Base-by-base conservation (phyloP, 2,888 invertebrate genomes). In the Pocota personata region DNA sequence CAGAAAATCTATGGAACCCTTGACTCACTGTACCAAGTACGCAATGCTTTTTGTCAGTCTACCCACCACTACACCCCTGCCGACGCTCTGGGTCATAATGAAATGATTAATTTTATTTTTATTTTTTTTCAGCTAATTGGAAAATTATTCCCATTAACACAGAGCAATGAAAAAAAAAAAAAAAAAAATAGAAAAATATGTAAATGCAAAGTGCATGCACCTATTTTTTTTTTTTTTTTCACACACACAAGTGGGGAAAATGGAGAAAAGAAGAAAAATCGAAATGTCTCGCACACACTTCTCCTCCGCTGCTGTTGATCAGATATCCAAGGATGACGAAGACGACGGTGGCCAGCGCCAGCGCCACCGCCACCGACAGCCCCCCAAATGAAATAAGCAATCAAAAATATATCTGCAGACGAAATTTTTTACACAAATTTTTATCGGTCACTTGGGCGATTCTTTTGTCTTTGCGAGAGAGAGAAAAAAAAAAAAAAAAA, bases 231-330 rank as follows among this genome's bases (percentile, higher is more conserved):
- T n/a, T n/a, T n/a, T n/a, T 43, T 58, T 67, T 73, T 60, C n/a
- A 16, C 60, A 32, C 21, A 72, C 57, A 78, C 16, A 30, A 64
- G 43, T 57, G 62, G 27, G 57, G 37, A 66, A 79, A 75, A 80
- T 75, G 58, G 62, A 75, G 73, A 62, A 84, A 40, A 57, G 66
- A 73, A 83, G 72, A 79, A 84, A 84, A 83, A 83, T 78, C 83
- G 83, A 79, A 82, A 73, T 75, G 79, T 64, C 79, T 79, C 73
- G 67, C 67, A 79, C 52, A 71, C 72, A 73, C 57, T 62, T 37
- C 69, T 40, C 66, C 64, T 3, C 67, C 58, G 57, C 57, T 60
- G 37, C 77, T 58, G 14, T 4, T 43, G 52, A n/a, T n/a, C n/a
- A 30, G 14, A 67, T 21, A 73, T 71, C 62, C 43, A 82, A 82